These are phyloP conservation scores for Monoplex corrugatus DNA, from an alignment of 2,888 invertebrate species.

Conservation along the genomic window DNA sequence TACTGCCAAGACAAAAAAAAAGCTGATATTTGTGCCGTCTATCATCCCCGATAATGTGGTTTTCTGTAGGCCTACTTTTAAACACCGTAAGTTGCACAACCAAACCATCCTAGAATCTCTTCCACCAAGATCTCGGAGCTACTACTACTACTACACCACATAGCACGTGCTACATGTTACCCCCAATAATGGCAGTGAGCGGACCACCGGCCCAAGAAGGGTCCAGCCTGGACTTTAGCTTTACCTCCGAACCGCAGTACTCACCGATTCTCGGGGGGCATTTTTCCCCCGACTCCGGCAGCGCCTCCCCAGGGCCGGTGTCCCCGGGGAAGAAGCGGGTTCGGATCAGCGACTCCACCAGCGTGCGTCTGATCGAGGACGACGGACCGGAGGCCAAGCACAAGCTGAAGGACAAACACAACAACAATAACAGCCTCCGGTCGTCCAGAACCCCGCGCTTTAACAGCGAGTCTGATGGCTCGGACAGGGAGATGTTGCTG, in stretches of 20 bases:
- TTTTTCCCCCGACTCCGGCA: not conserved
- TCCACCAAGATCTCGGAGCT: too few species aligned
- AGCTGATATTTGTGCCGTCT: too few species aligned
- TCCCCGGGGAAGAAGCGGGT: conserved; percentile 49
- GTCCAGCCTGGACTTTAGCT: not conserved
- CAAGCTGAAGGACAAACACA: not conserved
- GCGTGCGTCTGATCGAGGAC: conserved; percentile 41
- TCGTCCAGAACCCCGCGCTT: not conserved
- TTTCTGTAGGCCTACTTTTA: too few species aligned
- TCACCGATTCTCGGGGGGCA: not conserved
- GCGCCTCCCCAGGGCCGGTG: conserved; percentile 24
- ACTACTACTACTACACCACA: too few species aligned
- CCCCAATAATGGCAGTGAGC: conserved; percentile 14
- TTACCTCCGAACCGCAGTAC: not conserved
- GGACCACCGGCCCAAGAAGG: not conserved
- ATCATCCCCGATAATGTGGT: too few species aligned
- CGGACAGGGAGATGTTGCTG: not conserved
- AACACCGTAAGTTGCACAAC: too few species aligned
- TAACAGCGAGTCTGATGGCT: not conserved
- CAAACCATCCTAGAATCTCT: too few species aligned
- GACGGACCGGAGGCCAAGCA: not conserved
- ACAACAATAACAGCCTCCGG: not conserved
- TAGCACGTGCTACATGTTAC: not conserved
- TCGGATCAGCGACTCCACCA: conserved; percentile 48
- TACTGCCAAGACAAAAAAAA: too few species aligned